A percentile compares a stretch with the other conserved stretches of the same genome.
Evolutionary conservation across 2,888 invertebrate species (phyloP).

Genomic region (Pollenia amentaria): DNA sequence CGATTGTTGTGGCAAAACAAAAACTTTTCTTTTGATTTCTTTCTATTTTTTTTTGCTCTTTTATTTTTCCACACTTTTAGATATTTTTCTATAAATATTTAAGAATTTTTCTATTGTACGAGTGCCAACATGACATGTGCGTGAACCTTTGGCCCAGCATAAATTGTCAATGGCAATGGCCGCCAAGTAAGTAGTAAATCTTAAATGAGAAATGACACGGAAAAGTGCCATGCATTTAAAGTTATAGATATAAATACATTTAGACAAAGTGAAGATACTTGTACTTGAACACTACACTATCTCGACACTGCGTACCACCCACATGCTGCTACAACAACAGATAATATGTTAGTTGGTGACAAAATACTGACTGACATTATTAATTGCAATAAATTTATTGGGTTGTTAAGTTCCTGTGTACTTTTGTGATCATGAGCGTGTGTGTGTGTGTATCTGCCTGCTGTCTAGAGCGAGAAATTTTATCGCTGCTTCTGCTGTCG

Average conservation of each 20-base stretch:
- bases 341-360: constrained; percentile 64
- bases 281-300: neutral
- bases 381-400: constrained; percentile 72
- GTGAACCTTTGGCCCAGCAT: constrained; percentile 19
- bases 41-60: neutral
- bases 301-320: neutral
- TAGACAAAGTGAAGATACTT: constrained; percentile 29
- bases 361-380: constrained; percentile 71
- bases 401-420: constrained; percentile 62
- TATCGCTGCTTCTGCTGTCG: constrained; percentile 36
- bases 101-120: neutral
- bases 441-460: constrained; percentile 8
- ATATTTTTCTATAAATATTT: constrained; percentile 4
- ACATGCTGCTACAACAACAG: constrained; percentile 44
- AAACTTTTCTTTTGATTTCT: too few species aligned
- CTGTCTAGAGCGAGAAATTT: constrained; percentile 1
- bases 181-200: constrained; percentile 49
- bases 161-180: constrained; percentile 29
- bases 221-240: constrained; percentile 36
- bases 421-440: neutral
- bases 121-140: constrained; percentile 1
- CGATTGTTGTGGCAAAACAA: neutral
- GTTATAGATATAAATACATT: constrained; percentile 16
- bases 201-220: constrained; percentile 56
- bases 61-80: constrained; percentile 9